Base-by-base conservation (phyloP, 2,113 vertebrate genomes). In the Leucosticte australis region DNA sequence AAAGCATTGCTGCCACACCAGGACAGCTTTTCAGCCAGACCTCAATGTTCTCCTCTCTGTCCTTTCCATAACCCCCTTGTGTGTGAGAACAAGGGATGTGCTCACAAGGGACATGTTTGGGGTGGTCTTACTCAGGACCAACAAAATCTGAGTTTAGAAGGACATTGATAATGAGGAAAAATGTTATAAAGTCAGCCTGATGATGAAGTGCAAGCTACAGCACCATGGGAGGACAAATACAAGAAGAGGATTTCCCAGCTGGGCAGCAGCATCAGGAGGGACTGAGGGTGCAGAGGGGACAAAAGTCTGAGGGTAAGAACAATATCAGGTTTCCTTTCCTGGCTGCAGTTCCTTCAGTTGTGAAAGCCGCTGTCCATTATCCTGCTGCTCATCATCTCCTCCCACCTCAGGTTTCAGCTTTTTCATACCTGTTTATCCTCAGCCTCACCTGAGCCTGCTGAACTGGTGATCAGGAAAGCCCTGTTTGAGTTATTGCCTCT, bases 321-420 rank as follows among this genome's bases (percentile, higher is more conserved):
- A 49, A 0, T 27, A 37, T 33, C 10, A 9, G 47, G 22, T 7
- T 7, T 50, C 42, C 33, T 82, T 42, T 77, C 62, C 75, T 62
- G 50, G 46, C 79, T 33, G 21, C 57, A 44, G 31, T 60, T 90
- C 42, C 63, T 70, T 79, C 60, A 67, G 69, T 65, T 79, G 47
- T 2, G 0, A 93, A 78, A 85, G 44, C 35, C 0, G 0, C 85
- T 53, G 11, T 37, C 83, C n/a, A 8, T 55, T 21, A 80, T 20
- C 59, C 80, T 4, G 2, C 16, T 42, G 37, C 47, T 42, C 55
- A 42, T 71, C 75, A 33, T 50, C 26, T 74, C 55, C 64, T 89
- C 56, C 24, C 41, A 52, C 44, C 22, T 85, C 44, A 64, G 15
- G 12, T 78, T 89, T 64, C 49, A 50, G 27, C 53, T 64, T 53